Conservation (phyloP, 2,113 vertebrate genomes). For the Lampris incognitus region DNA sequence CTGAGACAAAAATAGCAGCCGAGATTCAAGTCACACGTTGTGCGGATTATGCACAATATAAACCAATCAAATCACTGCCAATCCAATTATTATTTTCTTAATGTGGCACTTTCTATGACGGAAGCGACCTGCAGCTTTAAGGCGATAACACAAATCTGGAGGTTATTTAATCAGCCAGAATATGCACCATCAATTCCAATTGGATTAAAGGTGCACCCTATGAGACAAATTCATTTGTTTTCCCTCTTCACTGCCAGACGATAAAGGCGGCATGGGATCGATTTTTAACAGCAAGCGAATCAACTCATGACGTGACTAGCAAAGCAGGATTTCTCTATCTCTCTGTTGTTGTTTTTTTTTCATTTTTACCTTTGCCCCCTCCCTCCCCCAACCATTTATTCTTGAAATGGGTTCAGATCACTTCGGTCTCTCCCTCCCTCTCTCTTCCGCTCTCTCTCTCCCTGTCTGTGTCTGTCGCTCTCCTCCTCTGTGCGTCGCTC, state of each 20-base stretch:
- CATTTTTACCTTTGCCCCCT: not conserved
- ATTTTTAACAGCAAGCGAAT: not conserved
- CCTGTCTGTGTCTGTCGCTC: not conserved
- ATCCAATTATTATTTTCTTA: not conserved
- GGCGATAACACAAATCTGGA: conserved; percentile 8
- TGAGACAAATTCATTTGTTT: conserved; percentile 5
- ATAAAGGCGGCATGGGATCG: not conserved
- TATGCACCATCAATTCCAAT: conserved; percentile 2
- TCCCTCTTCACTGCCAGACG: not conserved
- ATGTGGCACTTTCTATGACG: not conserved
- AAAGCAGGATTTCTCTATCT: not conserved
- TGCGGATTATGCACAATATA: not conserved
- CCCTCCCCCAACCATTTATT: not conserved
- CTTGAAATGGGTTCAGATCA: not conserved
- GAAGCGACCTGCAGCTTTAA: not conserved
- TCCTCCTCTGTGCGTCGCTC: not conserved
- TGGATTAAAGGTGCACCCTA: conserved; percentile 7
- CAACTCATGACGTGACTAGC: not conserved
- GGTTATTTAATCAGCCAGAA: conserved; percentile 6
- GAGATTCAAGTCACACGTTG: not conserved
- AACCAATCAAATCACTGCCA: not conserved
- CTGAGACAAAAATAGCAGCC: not conserved
- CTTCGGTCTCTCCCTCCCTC: not conserved
- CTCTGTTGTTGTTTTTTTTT: not conserved
- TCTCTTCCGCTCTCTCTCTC: conserved; percentile 25